phyloP scores from a whole-genome alignment of 2,888 invertebrate species.

The Oxystoma pomonae region DNA sequence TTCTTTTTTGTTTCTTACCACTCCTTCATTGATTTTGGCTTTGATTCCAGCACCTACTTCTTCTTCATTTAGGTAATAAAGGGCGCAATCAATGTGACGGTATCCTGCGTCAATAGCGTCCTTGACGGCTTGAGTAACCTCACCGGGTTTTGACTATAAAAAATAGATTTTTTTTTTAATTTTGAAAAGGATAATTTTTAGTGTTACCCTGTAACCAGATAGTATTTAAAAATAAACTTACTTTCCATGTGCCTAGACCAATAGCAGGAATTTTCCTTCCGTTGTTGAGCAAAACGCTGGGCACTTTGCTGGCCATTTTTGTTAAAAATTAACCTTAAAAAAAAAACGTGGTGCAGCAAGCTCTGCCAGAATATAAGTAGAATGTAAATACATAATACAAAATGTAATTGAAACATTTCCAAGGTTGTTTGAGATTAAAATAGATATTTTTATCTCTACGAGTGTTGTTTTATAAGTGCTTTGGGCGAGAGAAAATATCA shows the following conservation, averaged over 20 bases:
- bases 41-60: conserved; percentile 62
- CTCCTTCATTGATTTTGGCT: conserved; percentile 58
- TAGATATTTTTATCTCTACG: neutral
- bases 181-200: neutral
- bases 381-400: neutral
- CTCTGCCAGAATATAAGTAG: neutral
- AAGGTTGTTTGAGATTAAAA: neutral
- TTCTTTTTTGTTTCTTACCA: conserved; percentile 54
- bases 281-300: conserved; percentile 51
- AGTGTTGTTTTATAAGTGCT: neutral
- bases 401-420: neutral
- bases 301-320: conserved; percentile 27
- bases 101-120: conserved; percentile 72
- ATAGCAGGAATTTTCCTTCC: conserved; percentile 56
- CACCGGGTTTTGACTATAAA: conserved; percentile 58
- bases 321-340: neutral
- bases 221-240: conserved; percentile 37
- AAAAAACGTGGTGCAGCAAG: neutral
- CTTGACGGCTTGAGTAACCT: conserved; percentile 59
- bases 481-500: neutral
- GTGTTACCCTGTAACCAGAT: neutral
- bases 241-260: conserved; percentile 66
- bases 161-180: too few relatives aligned
- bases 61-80: conserved; percentile 63
- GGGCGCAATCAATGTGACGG: conserved; percentile 69